Evolutionary conservation across 2,888 invertebrate genomes (phyloP), one percentile per base, ranked within the genome.

Genomic region (Autographa gamma): DNA sequence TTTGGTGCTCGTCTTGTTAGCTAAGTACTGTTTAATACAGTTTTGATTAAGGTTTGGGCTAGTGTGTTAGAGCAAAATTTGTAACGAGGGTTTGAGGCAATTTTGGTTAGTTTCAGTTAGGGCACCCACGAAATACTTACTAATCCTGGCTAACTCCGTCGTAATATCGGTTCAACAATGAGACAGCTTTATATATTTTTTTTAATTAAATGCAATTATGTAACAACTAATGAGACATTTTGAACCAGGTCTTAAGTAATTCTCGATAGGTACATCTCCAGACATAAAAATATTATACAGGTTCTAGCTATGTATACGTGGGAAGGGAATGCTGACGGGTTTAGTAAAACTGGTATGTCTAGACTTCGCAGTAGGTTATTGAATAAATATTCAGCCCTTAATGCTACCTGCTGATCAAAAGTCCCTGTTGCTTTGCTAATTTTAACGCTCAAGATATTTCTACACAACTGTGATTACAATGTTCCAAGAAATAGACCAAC

Each of bases 211-310:
- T 43, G 16, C 41, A 8, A 52, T 52, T 8, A 18, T 54, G 2
- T 19, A 8, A 54, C 19, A 9, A 54, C 18, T 54, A 54, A 19
- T 19, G 11, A 19, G 54, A 25, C 13, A 16, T 16, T 48, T 41
- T 48, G n/a, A n/a, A n/a, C 8, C 16, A 48, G 54, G 25, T 13
- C 19, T 19, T 16, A 43, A 16, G 16, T 18, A 25, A 13, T 54
- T 13, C 54, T 8, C 11, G 54, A 19, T 13, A 56, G 19, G 11
- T 13, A 56, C 52, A 18, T 13, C 25, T 56, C 18, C 4, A 56
- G 54, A 25, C 54, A 56, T 19, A 25, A 56, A 56, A 56, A 56
- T 56, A 48, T 48, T 48, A 25, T 56, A 56, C 54, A 56, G 54
- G 54, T 56, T 56, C 25, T 25, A 13, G 25, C 54, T 25, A 25